Conservation (phyloP, 2,888 invertebrate genomes). For the Drosophila kuntzei region DNA sequence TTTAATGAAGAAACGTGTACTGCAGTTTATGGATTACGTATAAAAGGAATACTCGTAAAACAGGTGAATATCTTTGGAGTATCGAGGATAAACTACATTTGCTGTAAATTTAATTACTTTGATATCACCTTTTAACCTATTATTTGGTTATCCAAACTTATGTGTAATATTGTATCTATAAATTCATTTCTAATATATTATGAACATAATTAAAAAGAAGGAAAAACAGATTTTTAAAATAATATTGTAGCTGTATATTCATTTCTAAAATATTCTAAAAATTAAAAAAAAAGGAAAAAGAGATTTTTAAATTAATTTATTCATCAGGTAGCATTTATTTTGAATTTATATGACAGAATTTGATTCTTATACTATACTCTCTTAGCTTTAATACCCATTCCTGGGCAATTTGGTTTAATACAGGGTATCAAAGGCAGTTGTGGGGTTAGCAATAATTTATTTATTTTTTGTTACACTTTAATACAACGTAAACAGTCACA, state of each 20-base stretch:
- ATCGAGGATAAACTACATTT: slow-evolving; percentile 5
- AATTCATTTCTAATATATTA: too few relatives aligned
- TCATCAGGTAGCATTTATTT: too few relatives aligned
- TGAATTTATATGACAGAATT: too few relatives aligned
- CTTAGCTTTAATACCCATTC: neutral
- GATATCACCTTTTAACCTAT: neutral
- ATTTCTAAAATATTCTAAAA: too few relatives aligned
- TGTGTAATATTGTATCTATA: too few relatives aligned
- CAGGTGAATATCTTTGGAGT: slow-evolving; percentile 7
- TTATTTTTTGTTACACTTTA: slow-evolving; percentile 9
- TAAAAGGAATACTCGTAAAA: slow-evolving; percentile 17
- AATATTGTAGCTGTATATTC: too few relatives aligned
- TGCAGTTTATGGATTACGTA: slow-evolving; percentile 51
- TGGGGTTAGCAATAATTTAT: neutral
- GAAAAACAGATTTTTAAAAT: too few relatives aligned
- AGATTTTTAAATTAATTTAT: too few relatives aligned
- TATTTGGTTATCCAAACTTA: too few relatives aligned
- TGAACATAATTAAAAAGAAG: too few relatives aligned
- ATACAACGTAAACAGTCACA: slow-evolving; percentile 3
- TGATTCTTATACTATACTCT: neutral
- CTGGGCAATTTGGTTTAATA: neutral
- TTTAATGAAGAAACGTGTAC: slow-evolving; percentile 75
- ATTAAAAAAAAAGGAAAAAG: too few relatives aligned
- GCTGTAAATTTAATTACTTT: neutral
- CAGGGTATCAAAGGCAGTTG: neutral